Evolutionary conservation across 2,888 invertebrate genomes (phyloP).

Genomic region (Uloborus plumipes): DNA sequence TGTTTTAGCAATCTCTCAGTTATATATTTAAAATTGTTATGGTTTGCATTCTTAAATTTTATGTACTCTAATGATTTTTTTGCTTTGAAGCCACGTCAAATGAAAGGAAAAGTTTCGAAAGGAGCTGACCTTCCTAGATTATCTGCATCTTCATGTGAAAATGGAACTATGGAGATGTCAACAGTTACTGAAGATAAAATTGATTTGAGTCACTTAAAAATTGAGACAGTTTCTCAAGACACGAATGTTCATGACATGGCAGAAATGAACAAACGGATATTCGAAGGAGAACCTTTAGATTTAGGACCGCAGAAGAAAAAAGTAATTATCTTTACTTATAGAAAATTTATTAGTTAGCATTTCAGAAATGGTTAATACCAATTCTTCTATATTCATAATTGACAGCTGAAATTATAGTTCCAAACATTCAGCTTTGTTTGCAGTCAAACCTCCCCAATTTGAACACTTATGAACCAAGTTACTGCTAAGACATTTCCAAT

Average conservation of each 20-base stretch:
- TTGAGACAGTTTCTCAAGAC: constrained; percentile 31
- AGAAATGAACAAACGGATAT: constrained; percentile 40
- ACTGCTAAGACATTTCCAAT: too few relatives aligned
- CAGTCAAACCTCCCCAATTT: too few relatives aligned
- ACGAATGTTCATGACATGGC: constrained; percentile 33
- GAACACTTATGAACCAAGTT: too few relatives aligned
- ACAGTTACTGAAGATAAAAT: constrained; percentile 30
- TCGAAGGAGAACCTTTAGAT: constrained; percentile 58
- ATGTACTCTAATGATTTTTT: constrained; percentile 7
- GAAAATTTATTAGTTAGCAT: too few relatives aligned
- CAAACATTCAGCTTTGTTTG: too few relatives aligned
- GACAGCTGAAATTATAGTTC: too few relatives aligned
- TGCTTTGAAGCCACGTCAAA: constrained; percentile 66
- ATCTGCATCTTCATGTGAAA: constrained; percentile 44
- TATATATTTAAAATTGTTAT: not conserved
- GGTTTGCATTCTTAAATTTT: not conserved
- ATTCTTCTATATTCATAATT: too few relatives aligned
- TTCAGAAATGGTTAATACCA: too few relatives aligned
- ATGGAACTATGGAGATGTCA: constrained; percentile 40
- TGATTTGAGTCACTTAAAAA: constrained; percentile 40
- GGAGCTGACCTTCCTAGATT: constrained; percentile 50
- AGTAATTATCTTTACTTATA: constrained; percentile 4
- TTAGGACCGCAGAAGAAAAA: constrained; percentile 56
- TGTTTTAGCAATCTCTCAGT: too few relatives aligned
- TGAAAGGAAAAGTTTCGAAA: constrained; percentile 65